phyloP scores from a whole-genome alignment of 2,113 vertebrate species.

The Dicrurus megarhynchus region DNA sequence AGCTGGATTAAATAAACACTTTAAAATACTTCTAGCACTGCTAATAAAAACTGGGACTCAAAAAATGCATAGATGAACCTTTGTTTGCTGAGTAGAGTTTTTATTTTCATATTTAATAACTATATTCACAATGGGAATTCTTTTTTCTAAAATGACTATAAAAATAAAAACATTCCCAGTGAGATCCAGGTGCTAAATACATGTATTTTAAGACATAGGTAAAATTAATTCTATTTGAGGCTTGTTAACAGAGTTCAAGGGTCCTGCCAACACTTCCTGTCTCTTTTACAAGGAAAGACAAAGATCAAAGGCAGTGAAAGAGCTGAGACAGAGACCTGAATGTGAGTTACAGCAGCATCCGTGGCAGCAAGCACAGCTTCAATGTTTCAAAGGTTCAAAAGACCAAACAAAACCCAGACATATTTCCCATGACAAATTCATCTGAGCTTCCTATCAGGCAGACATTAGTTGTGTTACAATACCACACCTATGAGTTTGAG shows the following conservation, averaged over 20 bases:
- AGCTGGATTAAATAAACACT: slow-evolving; percentile 67
- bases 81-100: background rate
- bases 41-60: slow-evolving; percentile 60
- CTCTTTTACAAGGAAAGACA: background rate
- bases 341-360: background rate
- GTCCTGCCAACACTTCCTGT: background rate
- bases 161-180: background rate
- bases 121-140: background rate
- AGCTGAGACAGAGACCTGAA: background rate
- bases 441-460: background rate
- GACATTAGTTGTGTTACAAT: background rate
- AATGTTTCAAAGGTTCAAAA: background rate
- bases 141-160: background rate
- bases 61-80: background rate
- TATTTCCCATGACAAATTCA: background rate
- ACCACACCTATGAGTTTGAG: accelerated
- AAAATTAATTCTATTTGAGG: background rate
- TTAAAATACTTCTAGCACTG: slow-evolving; percentile 36
- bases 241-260: background rate
- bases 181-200: background rate
- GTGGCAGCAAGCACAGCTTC: background rate
- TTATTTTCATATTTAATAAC: background rate
- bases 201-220: background rate
- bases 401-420: background rate
- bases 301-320: background rate